A percentile compares a stretch with the other conserved stretches of the same genome.
Evolutionary conservation across 2,888 invertebrate species (phyloP).

Genomic region (Acrocyrtus sp.): DNA sequence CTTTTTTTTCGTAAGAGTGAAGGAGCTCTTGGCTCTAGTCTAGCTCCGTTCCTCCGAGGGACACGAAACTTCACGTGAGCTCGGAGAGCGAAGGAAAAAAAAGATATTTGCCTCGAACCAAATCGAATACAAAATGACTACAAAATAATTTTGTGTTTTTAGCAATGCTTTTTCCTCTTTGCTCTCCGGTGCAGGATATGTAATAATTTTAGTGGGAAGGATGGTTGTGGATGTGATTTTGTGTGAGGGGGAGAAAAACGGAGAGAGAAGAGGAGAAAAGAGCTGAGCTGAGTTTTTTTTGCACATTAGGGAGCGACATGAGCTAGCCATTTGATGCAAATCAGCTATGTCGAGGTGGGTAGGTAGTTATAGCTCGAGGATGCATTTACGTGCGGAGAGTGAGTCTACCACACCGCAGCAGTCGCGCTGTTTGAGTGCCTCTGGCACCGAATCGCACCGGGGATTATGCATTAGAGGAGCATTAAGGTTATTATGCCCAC

Average conservation of each 20-base stretch:
- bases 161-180: too few species aligned
- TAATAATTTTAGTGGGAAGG: too few species aligned
- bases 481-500: conserved; percentile 44
- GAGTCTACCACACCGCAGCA: conserved; percentile 27
- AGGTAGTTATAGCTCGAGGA: conserved; percentile 24
- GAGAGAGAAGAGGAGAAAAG: too few species aligned
- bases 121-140: conserved; percentile 43
- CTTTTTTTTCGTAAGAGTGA: too few species aligned
- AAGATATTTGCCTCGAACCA: conserved; percentile 46
- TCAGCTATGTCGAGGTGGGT: conserved; percentile 24
- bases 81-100: conserved; percentile 8
- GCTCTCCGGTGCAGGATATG: too few species aligned
- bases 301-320: conserved; percentile 42
- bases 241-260: too few species aligned
- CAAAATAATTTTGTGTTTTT: conserved; percentile 33
- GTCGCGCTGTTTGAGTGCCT: conserved; percentile 38
- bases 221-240: too few species aligned
- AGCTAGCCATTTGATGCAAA: conserved; percentile 49
- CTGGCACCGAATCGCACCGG: conserved; percentile 46
- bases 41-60: too few species aligned
- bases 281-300: too few species aligned
- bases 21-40: too few species aligned
- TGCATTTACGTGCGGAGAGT: too few species aligned
- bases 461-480: conserved; percentile 41
- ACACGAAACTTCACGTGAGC: conserved; percentile 28